Base-by-base conservation (phyloP, 2,797 vertebrate genomes). In the Acestrorhynchus altus region DNA sequence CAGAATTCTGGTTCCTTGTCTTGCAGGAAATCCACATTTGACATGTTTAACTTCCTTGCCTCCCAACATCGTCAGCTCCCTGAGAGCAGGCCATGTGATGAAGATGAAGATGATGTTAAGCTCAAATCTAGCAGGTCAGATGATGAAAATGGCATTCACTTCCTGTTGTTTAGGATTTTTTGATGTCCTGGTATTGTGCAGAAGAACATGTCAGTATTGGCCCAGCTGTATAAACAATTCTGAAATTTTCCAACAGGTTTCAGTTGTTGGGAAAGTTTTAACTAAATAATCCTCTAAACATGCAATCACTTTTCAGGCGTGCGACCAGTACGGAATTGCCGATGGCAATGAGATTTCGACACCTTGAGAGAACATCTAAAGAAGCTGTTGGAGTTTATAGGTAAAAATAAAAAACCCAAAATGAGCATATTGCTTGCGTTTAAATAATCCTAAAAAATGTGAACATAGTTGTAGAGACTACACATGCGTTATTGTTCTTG, bases 371-470 rank as follows among this genome's bases (percentile, higher is more conserved):
- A 87, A 96, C 95, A 0, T 97, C 96, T 22, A 97, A 97, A 90
- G 96, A 98, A 85, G 96, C 96, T n/a, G 96, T 98, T 0, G 96
- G 96, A 26, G 96, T 97, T 80, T 98, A 98, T 90, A 95, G 96
- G 96, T 97, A 78, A 87, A 18, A 5, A 40, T n/a, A 35, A 6
- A 2, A 2, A 35, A 57, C 11, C 22, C 22, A 56, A 56, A 20
- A 22, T 18, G 4, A 12, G 18, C 18, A 28, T 20, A 12, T 8
- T 66, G 42, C 22, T 4, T 26, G 6, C 12, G 1, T n/a, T 42
- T 6, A 2, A 39, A 20, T 20, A 51, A 51, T 15, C 46, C 18
- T 47, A 39, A 4, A 39, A 39, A 39, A 4, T 39, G n/a, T n/a
- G n/a, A n/a, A n/a, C n/a, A n/a, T n/a, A n/a, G n/a, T n/a, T 15